phyloP scores from a whole-genome alignment of 2,888 invertebrate genomes.

The Hypsopygia costalis region DNA sequence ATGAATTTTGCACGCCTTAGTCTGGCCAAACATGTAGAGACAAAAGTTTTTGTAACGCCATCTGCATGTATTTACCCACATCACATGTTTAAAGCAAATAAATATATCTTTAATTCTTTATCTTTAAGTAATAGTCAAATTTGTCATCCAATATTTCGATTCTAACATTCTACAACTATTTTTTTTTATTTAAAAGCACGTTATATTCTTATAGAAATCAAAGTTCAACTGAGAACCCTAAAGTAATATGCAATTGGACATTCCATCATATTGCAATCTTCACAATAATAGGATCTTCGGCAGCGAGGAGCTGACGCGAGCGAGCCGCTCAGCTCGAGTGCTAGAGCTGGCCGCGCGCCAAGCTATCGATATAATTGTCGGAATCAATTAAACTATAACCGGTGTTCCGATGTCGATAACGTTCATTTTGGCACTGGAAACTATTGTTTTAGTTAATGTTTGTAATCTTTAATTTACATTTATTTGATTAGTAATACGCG shows the following conservation, averaged over 20 bases:
- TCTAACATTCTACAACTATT: too few species aligned
- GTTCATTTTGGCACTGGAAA: not conserved
- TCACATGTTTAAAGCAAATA: too few species aligned
- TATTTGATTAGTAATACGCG: too few species aligned
- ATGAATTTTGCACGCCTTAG: too few species aligned
- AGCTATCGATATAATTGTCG: conserved; percentile 9
- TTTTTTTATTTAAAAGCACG: too few species aligned
- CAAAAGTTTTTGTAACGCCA: too few species aligned
- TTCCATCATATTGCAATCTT: conserved; percentile 69
- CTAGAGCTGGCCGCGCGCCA: conserved; percentile 29
- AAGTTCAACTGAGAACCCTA: conserved; percentile 37
- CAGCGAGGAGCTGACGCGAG: conserved; percentile 43
- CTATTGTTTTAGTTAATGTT: conserved; percentile 1
- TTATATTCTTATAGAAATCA: too few species aligned
- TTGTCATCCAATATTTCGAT: too few species aligned
- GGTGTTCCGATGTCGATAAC: not conserved
- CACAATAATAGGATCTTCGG: conserved; percentile 70
- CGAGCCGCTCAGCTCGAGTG: conserved; percentile 37
- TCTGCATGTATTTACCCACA: too few species aligned
- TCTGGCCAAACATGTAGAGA: too few species aligned
- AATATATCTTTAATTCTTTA: too few species aligned
- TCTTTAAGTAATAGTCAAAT: too few species aligned
- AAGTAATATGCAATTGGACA: conserved; percentile 59
- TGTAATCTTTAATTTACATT: not conserved
- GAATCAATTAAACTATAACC: not conserved